Evolutionary conservation across 2,113 vertebrate genomes (phyloP), one percentile per base, ranked within the genome.

Genomic region (Calonectris borealis): DNA sequence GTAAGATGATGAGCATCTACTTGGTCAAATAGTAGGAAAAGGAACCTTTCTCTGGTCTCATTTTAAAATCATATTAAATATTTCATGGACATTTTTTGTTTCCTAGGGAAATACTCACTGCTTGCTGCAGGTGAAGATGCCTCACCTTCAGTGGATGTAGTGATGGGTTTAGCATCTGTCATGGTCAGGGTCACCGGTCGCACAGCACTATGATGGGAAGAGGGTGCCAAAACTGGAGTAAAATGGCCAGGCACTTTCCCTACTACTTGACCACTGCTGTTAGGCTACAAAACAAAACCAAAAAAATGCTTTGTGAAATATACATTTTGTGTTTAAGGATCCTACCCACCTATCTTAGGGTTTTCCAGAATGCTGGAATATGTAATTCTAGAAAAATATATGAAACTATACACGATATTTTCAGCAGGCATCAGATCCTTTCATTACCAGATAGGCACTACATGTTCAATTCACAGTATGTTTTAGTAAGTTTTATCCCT

Each of bases 141-240:
- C 98, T 99, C 98, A 99, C 99, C 99, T 99, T 99, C 99, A 97
- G 99, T 98, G 96, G 99, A 99, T 97, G 99, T 99, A 97, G 98
- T 99, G 98, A 99, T 99, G 97, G 99, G 99, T 97, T 99, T 99
- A 97, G 99, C 99, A 98, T 99, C 99, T 84, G 99, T 98, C 99
- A 99, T 99, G 95, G 98, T 98, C 96, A 99, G 98, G 68, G 99
- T 98, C 97, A 99, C 99, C 70, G 99, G 98, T 97, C 98, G 98
- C 98, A 99, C 98, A 71, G 99, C 97, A 92, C 99, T 98, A 93
- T 99, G 99, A 98, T 99, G 99, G 78, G 99, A 99, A 91, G 99
- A 99, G 96, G 99, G 99, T 90, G 99, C 99, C 98, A 99, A 98
- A 92, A 99, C 99, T 51, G 49, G 49, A 51, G 49, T 51, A 51